These are phyloP conservation scores for Plusia festucae DNA, from an alignment of 2,888 invertebrate genomes.

Conservation along the genomic window DNA sequence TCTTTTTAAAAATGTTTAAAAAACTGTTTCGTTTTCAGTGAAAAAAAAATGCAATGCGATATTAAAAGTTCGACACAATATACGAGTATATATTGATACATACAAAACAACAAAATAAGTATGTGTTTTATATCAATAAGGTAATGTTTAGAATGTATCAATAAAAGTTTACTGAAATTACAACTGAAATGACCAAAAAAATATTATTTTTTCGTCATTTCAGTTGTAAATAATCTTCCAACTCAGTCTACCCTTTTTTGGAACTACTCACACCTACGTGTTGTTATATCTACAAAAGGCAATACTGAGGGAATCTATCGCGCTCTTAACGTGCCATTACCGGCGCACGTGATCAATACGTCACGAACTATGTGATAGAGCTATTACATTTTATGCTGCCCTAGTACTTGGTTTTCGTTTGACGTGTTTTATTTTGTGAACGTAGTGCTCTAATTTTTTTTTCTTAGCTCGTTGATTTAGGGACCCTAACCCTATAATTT, in stretches of 20 bases:
- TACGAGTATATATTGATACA: too few species aligned
- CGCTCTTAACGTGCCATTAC: slow-evolving; percentile 65
- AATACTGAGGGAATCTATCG: slow-evolving; percentile 59
- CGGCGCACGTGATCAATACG: slow-evolving; percentile 66
- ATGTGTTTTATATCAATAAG: too few species aligned
- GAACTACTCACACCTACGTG: slow-evolving; percentile 1
- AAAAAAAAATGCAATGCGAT: too few species aligned
- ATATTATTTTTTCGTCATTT: too few species aligned
- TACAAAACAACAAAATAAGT: too few species aligned
- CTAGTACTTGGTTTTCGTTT: slow-evolving; percentile 17
- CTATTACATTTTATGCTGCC: slow-evolving; percentile 42
- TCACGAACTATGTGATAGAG: slow-evolving; percentile 52
- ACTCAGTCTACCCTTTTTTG: neutral
- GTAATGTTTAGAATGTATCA: too few species aligned
- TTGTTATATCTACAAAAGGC: slow-evolving; percentile 39
- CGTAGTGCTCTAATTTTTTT: neutral
- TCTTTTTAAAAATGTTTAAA: slow-evolving; percentile 19
- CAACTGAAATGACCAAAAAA: too few species aligned
- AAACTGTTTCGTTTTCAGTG: neutral
- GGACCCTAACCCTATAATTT: too few species aligned
- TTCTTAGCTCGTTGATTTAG: too few species aligned
- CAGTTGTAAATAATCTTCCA: too few species aligned
- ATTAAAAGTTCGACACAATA: too few species aligned
- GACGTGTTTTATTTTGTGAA: slow-evolving; percentile 6
- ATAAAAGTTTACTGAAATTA: too few species aligned